These are phyloP conservation scores for Molossus molossus DNA, from an alignment of 2,797 vertebrate species.

Conservation along the genomic window DNA sequence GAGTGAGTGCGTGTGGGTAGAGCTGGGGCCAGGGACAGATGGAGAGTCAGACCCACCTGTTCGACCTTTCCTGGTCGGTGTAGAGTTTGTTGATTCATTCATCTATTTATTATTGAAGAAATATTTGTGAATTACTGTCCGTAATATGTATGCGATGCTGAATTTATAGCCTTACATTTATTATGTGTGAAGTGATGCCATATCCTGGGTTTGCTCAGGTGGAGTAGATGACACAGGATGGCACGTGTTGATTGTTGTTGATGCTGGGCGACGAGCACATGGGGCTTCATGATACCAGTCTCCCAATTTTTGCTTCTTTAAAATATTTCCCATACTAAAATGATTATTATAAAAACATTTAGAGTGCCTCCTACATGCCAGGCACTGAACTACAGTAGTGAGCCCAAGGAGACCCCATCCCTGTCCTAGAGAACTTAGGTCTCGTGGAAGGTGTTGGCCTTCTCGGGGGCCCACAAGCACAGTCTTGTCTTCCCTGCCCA, in stretches of 20 bases:
- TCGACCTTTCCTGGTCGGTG: background rate
- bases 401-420: no score
- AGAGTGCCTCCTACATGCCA: background rate
- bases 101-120: background rate
- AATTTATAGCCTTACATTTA: background rate
- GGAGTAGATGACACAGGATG: background rate
- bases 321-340: background rate
- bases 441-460: background rate
- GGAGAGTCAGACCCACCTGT: background rate
- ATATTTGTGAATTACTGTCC: background rate
- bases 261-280: background rate
- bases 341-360: background rate
- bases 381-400: background rate
- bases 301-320: background rate
- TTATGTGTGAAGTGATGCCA: background rate
- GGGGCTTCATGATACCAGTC: background rate
- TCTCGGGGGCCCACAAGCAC: background rate
- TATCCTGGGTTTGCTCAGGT: background rate
- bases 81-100: background rate
- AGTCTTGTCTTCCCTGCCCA: background rate
- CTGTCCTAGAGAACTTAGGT: background rate
- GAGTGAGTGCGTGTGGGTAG: accelerated
- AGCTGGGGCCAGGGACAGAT: accelerated
- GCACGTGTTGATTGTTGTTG: background rate
- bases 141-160: background rate